Evolutionary conservation across 2,888 invertebrate species (phyloP).

Genomic region (Zootermopsis nevadensis): DNA sequence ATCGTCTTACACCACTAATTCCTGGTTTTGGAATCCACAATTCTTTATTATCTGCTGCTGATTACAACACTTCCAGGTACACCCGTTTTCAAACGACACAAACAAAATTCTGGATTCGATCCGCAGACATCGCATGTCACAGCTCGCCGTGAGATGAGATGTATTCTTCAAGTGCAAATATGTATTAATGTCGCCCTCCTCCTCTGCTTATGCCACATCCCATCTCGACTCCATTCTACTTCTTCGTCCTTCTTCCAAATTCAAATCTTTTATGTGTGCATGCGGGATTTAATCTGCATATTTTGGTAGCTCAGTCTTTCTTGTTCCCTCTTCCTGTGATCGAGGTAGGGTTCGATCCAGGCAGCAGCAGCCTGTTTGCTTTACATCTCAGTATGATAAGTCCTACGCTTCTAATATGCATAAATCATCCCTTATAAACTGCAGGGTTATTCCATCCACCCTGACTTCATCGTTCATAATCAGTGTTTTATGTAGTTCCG

Average conservation of each 20-base stretch:
- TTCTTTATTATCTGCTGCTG: too few species aligned
- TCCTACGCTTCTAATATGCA: neutral
- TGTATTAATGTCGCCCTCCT: constrained; percentile 8
- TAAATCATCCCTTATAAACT: neutral
- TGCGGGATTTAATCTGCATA: constrained; percentile 42
- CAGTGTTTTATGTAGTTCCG: too few species aligned
- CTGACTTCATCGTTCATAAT: too few species aligned
- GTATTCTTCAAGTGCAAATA: constrained; percentile 14
- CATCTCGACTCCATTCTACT: neutral
- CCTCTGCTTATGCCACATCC: neutral
- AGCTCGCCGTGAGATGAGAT: neutral
- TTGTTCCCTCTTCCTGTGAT: neutral
- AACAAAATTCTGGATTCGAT: too few species aligned
- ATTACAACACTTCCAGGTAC: too few species aligned
- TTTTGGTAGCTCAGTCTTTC: constrained; percentile 30
- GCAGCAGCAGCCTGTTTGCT: neutral
- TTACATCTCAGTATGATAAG: neutral
- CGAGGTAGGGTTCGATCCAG: neutral
- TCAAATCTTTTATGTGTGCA: constrained; percentile 13
- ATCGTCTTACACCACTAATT: too few species aligned
- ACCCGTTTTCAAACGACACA: too few species aligned
- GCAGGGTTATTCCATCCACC: too few species aligned
- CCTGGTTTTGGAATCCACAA: too few species aligned
- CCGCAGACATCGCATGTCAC: too few species aligned
- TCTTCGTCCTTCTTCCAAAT: neutral